Evolutionary conservation across 2,797 vertebrate genomes (phyloP), one percentile per base, ranked within the genome.

Genomic region (Phataginus tetradactyla): DNA sequence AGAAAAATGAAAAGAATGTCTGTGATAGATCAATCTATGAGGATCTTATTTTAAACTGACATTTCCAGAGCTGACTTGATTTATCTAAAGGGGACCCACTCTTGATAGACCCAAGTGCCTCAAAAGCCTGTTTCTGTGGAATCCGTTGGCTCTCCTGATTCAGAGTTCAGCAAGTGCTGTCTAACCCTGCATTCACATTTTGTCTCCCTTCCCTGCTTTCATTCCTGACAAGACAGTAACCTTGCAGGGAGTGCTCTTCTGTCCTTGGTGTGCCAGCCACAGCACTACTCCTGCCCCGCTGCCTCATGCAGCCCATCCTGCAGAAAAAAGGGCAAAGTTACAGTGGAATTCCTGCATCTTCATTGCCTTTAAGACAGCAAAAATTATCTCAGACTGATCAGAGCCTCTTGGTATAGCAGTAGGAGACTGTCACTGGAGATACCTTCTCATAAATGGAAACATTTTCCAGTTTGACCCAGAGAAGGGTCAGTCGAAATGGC

Each of bases 31-130:
- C 61, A 29, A 1, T 45, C 61, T 34, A 1, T 45, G 74, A 20
- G n/a, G 63, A 85, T 87, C 29, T 25, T 39, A 21, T 85, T 89
- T 79, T 8, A 63, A 34, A 51, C 7, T 7, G 66, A 37, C 42
- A 68, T 86, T 94, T 81, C 68, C 87, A 10, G 71, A 72, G 18
- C 45, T 66, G 66, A 68, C 53, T 20, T 45, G 25, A 34, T 79
- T 45, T 83, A 53, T 55, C 66, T 61, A 29, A 84, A 71, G 55
- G 39, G 39, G 34, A 55, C 45, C 57, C 7, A 15, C 23, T 42
- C 59, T 66, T 3, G 1, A n/a, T 18, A 61, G 71, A 83, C 34
- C 37, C 55, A 14, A 11, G 71, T 18, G 11, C 55, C 55, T 61
- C 34, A 11, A 9, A 34, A 32, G 49, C 71, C 74, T 49, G 5